Evolutionary conservation across 2,113 vertebrate genomes (phyloP).

Genomic region (Psophia crepitans): DNA sequence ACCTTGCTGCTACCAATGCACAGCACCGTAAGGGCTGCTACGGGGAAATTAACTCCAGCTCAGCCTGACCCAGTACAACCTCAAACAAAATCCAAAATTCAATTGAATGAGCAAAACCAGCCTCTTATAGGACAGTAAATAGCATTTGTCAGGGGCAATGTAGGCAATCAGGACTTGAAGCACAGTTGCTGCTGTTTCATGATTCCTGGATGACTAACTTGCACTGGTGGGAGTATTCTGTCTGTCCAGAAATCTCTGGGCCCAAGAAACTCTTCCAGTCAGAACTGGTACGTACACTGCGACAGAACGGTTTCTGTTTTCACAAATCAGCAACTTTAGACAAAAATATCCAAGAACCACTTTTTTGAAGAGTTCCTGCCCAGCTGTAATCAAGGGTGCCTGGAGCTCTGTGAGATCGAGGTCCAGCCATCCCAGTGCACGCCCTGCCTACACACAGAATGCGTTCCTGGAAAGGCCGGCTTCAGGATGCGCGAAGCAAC

Average conservation of each 20-base stretch:
- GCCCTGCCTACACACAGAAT: fast-evolving
- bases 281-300: background rate
- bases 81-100: background rate
- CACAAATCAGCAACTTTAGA: background rate
- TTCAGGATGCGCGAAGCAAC: background rate
- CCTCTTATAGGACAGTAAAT: background rate
- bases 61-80: no score
- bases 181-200: background rate
- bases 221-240: background rate
- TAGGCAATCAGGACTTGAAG: background rate
- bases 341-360: background rate
- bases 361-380: background rate
- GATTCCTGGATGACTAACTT: background rate
- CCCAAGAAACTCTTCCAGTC: background rate
- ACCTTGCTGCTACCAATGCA: no score
- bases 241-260: background rate
- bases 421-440: background rate
- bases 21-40: no score
- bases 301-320: background rate
- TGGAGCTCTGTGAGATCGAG: background rate
- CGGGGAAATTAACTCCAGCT: no score
- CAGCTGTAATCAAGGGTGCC: background rate
- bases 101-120: background rate
- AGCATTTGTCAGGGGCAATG: background rate
- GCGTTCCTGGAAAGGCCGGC: background rate